Percentiles rank a stretch among this genome's conserved stretches.
phyloP scores from a whole-genome alignment of 2,797 vertebrate species.

The Knipowitschia caucasica region DNA sequence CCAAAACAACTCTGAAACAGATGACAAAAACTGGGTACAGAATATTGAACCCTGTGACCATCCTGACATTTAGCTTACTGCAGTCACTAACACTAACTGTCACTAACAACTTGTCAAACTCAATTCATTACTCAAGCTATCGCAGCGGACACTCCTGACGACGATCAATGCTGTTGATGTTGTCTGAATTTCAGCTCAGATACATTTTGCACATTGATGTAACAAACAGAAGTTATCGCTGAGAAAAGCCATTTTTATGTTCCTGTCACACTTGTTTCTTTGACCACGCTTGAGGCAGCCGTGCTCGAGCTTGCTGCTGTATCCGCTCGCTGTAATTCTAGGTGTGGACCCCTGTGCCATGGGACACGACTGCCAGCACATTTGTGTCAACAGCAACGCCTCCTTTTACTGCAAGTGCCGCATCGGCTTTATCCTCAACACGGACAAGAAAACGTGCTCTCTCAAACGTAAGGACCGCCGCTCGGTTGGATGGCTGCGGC shows the following conservation, averaged over 20 bases:
- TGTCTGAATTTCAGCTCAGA: no score
- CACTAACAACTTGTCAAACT: no score
- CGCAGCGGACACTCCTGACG: no score
- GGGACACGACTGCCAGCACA: constrained; percentile 84
- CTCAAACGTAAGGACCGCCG: constrained; percentile 67
- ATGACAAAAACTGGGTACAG: no score
- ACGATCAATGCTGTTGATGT: no score
- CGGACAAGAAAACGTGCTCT: constrained; percentile 84
- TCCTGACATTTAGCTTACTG: no score
- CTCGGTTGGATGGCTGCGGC: constrained; percentile 21
- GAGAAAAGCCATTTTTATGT: neutral
- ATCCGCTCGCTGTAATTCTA: constrained; percentile 63
- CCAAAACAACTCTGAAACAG: no score
- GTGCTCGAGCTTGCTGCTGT: neutral
- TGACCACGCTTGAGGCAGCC: neutral
- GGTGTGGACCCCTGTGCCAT: constrained; percentile 80
- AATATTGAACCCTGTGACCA: no score
- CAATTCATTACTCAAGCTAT: no score
- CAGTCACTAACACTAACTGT: no score
- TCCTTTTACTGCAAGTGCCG: constrained; percentile 83
- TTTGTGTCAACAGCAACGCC: constrained; percentile 78
- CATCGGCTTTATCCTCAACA: constrained; percentile 79
- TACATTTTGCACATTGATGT: no score
- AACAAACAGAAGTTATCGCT: neutral
- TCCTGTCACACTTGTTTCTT: neutral